phyloP scores from a whole-genome alignment of 2,113 vertebrate species.

The Rhineura floridana region DNA sequence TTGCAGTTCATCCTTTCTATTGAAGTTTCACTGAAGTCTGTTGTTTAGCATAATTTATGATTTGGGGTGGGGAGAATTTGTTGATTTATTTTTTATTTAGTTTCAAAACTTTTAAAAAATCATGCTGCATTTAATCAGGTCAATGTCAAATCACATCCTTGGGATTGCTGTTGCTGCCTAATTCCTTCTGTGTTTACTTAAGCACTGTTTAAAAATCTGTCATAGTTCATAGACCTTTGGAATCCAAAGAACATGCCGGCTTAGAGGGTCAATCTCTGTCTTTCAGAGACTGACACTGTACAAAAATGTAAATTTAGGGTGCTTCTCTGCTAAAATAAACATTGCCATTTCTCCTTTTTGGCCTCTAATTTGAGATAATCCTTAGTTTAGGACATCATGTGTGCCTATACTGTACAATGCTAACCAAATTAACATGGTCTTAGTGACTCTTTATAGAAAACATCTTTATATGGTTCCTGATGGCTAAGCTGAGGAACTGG shows the following conservation, averaged over 20 bases:
- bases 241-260: not conserved
- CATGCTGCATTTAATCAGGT: slow-evolving; percentile 19
- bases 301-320: not conserved
- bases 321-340: not conserved
- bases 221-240: not conserved
- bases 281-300: not conserved
- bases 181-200: accelerated
- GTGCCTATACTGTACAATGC: not conserved
- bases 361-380: slow-evolving; percentile 21
- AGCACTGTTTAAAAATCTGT: not conserved
- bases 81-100: slow-evolving; percentile 37
- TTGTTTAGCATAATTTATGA: slow-evolving; percentile 67
- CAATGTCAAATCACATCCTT: slow-evolving; percentile 23
- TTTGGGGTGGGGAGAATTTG: slow-evolving; percentile 51
- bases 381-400: slow-evolving; percentile 14
- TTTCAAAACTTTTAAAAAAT: slow-evolving; percentile 39
- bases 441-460: not conserved
- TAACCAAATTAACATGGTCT: slow-evolving; percentile 7
- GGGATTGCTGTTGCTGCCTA: slow-evolving; percentile 9
- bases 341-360: slow-evolving; percentile 20
- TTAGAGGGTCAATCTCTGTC: slow-evolving; percentile 13
- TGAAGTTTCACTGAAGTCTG: slow-evolving; percentile 70
- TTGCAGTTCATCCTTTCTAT: slow-evolving; percentile 57
- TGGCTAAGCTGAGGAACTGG: too few relatives aligned
- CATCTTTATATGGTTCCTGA: too few relatives aligned